Base-by-base conservation (phyloP, 2,888 invertebrate genomes). In the Allophyes oxyacanthae region DNA sequence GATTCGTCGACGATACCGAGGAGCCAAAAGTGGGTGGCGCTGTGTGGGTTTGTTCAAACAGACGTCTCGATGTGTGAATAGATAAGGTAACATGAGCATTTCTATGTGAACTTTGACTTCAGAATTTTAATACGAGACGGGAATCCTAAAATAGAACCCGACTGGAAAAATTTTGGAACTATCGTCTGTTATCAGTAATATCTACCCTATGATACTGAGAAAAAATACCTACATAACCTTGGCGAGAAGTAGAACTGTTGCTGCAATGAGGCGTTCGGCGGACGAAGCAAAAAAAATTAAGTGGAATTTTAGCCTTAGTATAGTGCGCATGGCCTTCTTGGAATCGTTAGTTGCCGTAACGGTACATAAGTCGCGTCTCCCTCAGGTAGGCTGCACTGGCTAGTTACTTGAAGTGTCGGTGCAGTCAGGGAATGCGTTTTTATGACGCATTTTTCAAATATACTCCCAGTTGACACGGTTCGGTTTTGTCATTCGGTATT, bases 301-400 rank as follows among this genome's bases (percentile, higher is more conserved):
- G 84, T 87, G 85, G 89, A 87, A 90, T 88, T 90, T 90, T 81
- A 87, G 82, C 78, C 82, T 82, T 73, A 86, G 78, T 84, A 87
- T 84, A 85, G 78, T 85, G 88, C 86, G 89, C 88, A 88, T 92
- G 91, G 91, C 92, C 93, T 93, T 93, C 93, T 91, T 65, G 85
- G 93, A 94, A 94, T 81, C 79, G 88, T 84, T 88, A 84, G 83
- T 83, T 82, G 82, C 83, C 84, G 83, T 92, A 93, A 93, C 93
- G 92, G 93, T 89, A 91, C 86, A 81, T 69, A 58, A 69, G 77
- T 66, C 73, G 79, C 72, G 77, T 69, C 75, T 78, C 82, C 83
- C 81, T 80, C 91, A 92, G 90, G 92, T 92, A 92, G 81, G 57
- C 78, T 68, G 76, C 71, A 70, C 77, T 69, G 66, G 61, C 71